Evolutionary conservation across 2,113 vertebrate species (phyloP).

Genomic region (Bolborhynchus lineola): DNA sequence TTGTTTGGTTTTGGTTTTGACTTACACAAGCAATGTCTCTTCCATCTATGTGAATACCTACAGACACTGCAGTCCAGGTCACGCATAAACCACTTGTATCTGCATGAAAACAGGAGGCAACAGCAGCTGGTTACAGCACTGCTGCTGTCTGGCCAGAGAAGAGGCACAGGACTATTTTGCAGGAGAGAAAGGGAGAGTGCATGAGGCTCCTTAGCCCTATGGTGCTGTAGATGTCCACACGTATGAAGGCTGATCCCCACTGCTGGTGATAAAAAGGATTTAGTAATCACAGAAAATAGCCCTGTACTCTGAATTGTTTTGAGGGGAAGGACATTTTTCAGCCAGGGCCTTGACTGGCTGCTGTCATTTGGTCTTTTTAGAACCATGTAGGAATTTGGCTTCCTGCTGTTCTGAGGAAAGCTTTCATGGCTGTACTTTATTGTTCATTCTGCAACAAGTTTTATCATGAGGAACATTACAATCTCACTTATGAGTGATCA

Average conservation of each 20-base stretch:
- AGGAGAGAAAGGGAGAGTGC: not conserved
- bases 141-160: not conserved
- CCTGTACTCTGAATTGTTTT: not conserved
- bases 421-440: not conserved
- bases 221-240: not conserved
- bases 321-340: not conserved
- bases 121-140: not conserved
- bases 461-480: not conserved
- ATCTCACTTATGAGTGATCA: accelerated
- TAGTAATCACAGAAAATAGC: not conserved
- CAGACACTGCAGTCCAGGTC: not conserved
- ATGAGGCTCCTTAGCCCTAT: not conserved
- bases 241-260: not conserved
- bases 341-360: not conserved
- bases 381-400: not conserved
- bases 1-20: not conserved
- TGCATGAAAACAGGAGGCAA: not conserved
- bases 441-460: not conserved
- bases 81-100: not conserved
- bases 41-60: not conserved
- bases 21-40: not conserved
- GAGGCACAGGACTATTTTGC: not conserved
- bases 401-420: not conserved
- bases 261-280: not conserved
- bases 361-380: not conserved